These are phyloP conservation scores for Prunella himalayana DNA, from an alignment of 2,113 vertebrate species.

Conservation along the genomic window DNA sequence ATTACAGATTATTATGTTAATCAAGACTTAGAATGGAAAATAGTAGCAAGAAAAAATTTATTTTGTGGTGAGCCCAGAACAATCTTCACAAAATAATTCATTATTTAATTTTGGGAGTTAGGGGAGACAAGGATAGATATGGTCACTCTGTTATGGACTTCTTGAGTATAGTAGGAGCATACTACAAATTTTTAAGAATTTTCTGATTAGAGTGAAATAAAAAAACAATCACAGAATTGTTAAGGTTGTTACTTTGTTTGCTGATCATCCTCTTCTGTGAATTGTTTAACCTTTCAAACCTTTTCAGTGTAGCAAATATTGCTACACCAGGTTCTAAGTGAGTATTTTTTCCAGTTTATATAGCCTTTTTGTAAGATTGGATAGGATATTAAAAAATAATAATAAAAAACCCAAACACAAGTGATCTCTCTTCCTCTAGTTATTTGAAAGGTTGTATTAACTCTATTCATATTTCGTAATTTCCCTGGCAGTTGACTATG, in stretches of 20 bases:
- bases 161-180: neutral
- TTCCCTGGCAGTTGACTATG: conserved; percentile 59
- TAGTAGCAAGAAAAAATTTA: neutral
- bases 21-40: neutral
- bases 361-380: conserved; percentile 16
- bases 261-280: neutral
- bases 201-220: neutral
- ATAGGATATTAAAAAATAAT: conserved; percentile 41
- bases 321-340: neutral
- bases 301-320: neutral
- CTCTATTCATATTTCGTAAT: conserved; percentile 24
- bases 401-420: conserved; percentile 1
- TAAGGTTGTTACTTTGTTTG: neutral
- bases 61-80: neutral
- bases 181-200: neutral
- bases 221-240: neutral
- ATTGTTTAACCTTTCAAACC: neutral
- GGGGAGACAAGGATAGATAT: neutral
- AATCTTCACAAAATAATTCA: neutral
- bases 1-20: neutral
- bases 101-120: neutral
- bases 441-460: conserved; percentile 54
- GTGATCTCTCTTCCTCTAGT: conserved; percentile 23
- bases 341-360: neutral
- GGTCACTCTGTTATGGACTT: neutral